These are phyloP conservation scores for Drosophila lutescens DNA, from an alignment of 2,888 invertebrate species.

Conservation along the genomic window DNA sequence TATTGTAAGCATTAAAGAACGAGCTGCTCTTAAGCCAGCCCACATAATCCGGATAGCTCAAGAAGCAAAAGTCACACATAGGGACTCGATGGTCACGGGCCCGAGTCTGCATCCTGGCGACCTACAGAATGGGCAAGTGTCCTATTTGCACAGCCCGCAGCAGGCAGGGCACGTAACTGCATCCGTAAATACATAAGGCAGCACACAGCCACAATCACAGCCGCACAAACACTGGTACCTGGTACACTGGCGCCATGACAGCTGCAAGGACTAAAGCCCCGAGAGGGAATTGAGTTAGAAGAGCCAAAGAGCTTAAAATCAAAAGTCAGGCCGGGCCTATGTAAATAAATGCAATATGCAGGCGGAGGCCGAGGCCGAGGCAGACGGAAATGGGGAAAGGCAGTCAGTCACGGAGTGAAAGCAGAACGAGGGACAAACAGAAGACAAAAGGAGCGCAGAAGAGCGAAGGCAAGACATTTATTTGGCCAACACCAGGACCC, in stretches of 20 bases:
- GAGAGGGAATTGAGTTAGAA: slow-evolving; percentile 71
- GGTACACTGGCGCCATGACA: slow-evolving; percentile 43
- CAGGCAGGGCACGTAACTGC: slow-evolving; percentile 63
- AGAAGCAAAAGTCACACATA: slow-evolving; percentile 59
- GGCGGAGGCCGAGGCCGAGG: slow-evolving; percentile 12
- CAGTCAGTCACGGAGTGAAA: slow-evolving; percentile 38
- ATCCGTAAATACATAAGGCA: slow-evolving; percentile 59
- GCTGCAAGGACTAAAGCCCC: slow-evolving; percentile 51
- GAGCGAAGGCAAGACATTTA: slow-evolving; percentile 47
- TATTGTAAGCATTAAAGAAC: slow-evolving; percentile 28
- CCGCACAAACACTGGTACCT: slow-evolving; percentile 47
- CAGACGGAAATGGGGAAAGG: slow-evolving; percentile 49
- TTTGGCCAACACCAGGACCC: slow-evolving; percentile 56
- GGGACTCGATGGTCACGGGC: slow-evolving; percentile 55
- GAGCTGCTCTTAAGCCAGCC: slow-evolving; percentile 22
- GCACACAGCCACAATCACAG: slow-evolving; percentile 31
- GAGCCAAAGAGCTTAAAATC: slow-evolving; percentile 71
- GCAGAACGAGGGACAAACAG: slow-evolving; percentile 40
- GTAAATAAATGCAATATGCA: slow-evolving; percentile 76
- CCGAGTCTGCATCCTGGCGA: slow-evolving; percentile 49
- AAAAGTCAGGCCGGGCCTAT: slow-evolving; percentile 73
- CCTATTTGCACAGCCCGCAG: slow-evolving; percentile 60
- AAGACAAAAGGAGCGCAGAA: slow-evolving; percentile 30
- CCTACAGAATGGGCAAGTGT: slow-evolving; percentile 42
- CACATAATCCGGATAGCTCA: slow-evolving; percentile 43